Percentiles rank a stretch among this genome's conserved stretches.
These are phyloP conservation scores for Conus betulinus DNA, from an alignment of 1,140 invertebrate species.

Conservation along the genomic window DNA sequence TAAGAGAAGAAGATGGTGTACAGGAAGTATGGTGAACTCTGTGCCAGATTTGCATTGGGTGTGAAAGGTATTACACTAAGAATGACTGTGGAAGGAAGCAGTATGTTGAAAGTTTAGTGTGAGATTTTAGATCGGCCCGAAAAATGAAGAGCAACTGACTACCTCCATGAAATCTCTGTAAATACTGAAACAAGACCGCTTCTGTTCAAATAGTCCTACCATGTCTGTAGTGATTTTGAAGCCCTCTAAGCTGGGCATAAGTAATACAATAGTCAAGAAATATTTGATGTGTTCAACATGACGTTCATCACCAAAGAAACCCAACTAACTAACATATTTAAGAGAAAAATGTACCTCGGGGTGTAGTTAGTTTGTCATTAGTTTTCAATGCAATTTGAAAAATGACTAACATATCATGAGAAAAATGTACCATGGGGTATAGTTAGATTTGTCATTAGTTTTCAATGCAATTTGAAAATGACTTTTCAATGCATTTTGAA, in stretches of 20 bases:
- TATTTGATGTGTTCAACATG: neutral
- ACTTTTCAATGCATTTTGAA: too few species aligned
- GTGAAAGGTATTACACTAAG: neutral
- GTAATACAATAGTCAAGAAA: too few species aligned
- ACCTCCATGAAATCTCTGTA: conserved; percentile 3
- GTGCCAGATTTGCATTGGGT: neutral
- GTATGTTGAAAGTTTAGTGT: neutral
- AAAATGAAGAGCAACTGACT: conserved; percentile 1
- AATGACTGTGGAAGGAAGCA: neutral
- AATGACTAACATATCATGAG: too few species aligned
- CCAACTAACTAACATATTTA: too few species aligned
- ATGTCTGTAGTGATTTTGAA: neutral
- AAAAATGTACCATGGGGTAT: too few species aligned
- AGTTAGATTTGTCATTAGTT: too few species aligned
- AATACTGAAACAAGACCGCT: neutral
- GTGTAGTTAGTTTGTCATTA: too few species aligned
- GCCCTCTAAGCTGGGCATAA: neutral
- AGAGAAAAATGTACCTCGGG: too few species aligned
- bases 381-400: too few species aligned
- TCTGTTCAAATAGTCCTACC: neutral
- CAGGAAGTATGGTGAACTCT: neutral
- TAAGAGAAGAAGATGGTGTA: neutral
- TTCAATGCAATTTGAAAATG: too few species aligned
- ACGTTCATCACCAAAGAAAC: neutral
- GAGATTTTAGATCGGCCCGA: neutral